Percentiles rank a stretch among this genome's conserved stretches.
Conservation (phyloP, 2,113 vertebrate genomes). For the Paramormyrops kingsleyae region DNA sequence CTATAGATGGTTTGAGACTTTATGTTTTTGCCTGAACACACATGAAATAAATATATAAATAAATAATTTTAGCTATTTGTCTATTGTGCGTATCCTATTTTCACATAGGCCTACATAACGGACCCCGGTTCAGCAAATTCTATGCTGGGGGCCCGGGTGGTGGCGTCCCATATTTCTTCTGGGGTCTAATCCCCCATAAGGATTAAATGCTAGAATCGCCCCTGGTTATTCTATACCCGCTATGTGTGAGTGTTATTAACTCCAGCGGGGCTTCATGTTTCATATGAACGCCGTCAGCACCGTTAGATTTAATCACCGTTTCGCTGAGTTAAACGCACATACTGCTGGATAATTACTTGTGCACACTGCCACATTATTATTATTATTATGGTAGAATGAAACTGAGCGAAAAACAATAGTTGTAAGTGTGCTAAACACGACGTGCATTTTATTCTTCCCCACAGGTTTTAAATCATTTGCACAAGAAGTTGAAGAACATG, state of each 20-base stretch:
- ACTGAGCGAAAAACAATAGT: not conserved
- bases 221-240: not conserved
- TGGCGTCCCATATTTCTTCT: not conserved
- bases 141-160: not conserved
- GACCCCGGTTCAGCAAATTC: not conserved
- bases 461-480: slow-evolving; percentile 92
- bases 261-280: not conserved
- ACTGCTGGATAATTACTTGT: not conserved
- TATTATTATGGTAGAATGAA: not conserved
- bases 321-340: not conserved
- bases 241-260: not conserved
- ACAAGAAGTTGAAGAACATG: slow-evolving; percentile 90
- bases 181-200: not conserved
- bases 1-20: not conserved
- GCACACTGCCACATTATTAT: not conserved
- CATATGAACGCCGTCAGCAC: not conserved
- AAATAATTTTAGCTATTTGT: not conserved
- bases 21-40: not conserved
- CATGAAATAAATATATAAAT: not conserved
- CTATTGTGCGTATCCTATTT: not conserved
- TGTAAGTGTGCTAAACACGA: not conserved
- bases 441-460: slow-evolving; percentile 26
- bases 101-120: not conserved
- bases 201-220: not conserved
- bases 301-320: not conserved